Evolutionary conservation across 2,888 invertebrate species (phyloP), one percentile per base, ranked within the genome.

Genomic region (Syrista parreyssii): DNA sequence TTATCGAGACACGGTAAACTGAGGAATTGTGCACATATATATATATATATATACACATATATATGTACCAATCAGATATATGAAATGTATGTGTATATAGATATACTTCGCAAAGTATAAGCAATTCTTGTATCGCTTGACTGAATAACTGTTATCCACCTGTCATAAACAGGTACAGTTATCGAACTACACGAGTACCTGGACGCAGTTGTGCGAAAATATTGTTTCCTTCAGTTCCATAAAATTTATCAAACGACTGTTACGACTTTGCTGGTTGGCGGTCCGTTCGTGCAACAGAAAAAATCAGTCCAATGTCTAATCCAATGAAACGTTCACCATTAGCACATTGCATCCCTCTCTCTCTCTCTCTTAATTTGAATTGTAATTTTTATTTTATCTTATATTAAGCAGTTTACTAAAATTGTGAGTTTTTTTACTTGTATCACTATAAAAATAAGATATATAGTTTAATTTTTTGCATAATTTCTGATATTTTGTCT

Each of bases 221-320:
- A 88, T 85, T 85, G 86, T 88, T 86, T 88, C 82, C 85, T 85
- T 85, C 82, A 82, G 83, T 87, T 84, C 86, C 86, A 88, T 87
- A 85, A 87, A 89, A 88, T 89, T 88, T 87, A 87, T 89, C 88
- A 87, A 89, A 84, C 83, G 80, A 80, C 82, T 80, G 74, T 55
- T 55, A 79, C 74, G 74, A 71, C 32, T 75, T 68, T 69, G 75
- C 31, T 31, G 71, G 71, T 32, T 33, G 12, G 31, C 12, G 71
- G 12, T 71, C 31, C 31, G 12, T 71, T 71, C 71, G 31, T 71
- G 71, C 31, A 11, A n/a, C 31, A 71, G 12, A 71, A 71, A 68
- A 71, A 71, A 71, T 33, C 12, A 32, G 71, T 71, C 71, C 55
- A 55, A 55, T 23, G 23, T 55, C 55, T 55, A 55, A 55, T 55